Conservation (phyloP, 2,797 vertebrate genomes). For the Anolis apletophallus region DNA sequence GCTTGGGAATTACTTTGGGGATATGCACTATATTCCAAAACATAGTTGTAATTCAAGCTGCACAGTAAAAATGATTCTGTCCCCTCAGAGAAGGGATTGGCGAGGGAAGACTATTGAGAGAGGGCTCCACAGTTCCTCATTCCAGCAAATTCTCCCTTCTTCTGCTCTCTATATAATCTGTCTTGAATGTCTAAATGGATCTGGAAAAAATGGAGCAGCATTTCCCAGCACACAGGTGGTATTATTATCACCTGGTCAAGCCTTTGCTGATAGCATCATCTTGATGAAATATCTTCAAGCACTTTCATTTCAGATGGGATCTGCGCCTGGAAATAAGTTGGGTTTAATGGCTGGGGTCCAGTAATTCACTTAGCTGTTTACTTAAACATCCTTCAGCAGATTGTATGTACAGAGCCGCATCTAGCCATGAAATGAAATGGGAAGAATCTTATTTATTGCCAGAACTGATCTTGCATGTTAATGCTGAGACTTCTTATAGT, state of each 20-base stretch:
- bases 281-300: not conserved
- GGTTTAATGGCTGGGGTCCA: not conserved
- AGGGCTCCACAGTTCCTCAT: not conserved
- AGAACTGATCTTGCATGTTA: not conserved
- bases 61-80: not conserved
- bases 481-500: not conserved
- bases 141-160: no score
- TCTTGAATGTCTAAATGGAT: not conserved
- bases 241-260: not conserved
- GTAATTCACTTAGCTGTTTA: conserved; percentile 1
- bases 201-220: not conserved
- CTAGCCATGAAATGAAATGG: not conserved
- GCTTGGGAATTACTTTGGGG: not conserved
- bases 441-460: not conserved
- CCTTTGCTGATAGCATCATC: not conserved
- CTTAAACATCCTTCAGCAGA: not conserved
- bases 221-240: not conserved
- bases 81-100: not conserved
- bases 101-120: not conserved
- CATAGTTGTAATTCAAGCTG: no score
- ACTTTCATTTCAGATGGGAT: not conserved
- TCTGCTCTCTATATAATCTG: not conserved
- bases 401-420: not conserved
- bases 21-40: no score
- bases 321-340: not conserved